Conservation (phyloP, 1,140 invertebrate genomes). For the Archivesica marissinica region DNA sequence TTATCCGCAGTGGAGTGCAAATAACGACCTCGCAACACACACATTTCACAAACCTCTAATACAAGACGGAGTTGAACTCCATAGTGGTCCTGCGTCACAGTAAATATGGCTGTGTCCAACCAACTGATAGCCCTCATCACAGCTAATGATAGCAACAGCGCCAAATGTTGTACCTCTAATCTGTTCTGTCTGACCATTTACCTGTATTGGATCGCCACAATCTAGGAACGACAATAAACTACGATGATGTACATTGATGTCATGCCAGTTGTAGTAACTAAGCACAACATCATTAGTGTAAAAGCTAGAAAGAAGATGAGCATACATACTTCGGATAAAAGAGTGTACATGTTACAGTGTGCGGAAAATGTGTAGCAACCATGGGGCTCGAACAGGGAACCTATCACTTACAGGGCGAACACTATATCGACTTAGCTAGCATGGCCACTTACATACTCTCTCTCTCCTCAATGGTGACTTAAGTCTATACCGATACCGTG, state of each 20-base stretch:
- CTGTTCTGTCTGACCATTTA: neutral
- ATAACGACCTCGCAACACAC: too few relatives aligned
- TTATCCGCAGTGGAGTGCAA: too few relatives aligned
- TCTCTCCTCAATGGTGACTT: too few relatives aligned
- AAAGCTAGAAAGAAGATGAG: neutral
- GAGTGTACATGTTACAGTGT: neutral
- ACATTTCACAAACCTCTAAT: neutral
- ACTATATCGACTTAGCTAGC: too few relatives aligned
- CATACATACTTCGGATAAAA: neutral
- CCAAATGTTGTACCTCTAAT: conserved; percentile 11
- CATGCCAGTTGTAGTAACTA: neutral
- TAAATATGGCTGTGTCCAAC: conserved; percentile 15
- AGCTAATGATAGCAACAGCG: neutral
- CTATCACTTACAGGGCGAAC: neutral
- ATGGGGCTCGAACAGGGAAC: neutral
- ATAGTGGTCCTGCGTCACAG: neutral
- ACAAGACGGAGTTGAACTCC: conserved; percentile 26
- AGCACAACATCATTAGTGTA: neutral
- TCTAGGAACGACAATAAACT: neutral
- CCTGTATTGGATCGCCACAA: conserved; percentile 35
- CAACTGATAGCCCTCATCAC: conserved; percentile 22
- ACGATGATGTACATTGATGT: neutral
- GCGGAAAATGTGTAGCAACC: neutral
- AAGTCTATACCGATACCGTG: too few relatives aligned
- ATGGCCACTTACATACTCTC: too few relatives aligned